phyloP scores from a whole-genome alignment of 2,113 vertebrate genomes.

The Paracyprichromis sp. region DNA sequence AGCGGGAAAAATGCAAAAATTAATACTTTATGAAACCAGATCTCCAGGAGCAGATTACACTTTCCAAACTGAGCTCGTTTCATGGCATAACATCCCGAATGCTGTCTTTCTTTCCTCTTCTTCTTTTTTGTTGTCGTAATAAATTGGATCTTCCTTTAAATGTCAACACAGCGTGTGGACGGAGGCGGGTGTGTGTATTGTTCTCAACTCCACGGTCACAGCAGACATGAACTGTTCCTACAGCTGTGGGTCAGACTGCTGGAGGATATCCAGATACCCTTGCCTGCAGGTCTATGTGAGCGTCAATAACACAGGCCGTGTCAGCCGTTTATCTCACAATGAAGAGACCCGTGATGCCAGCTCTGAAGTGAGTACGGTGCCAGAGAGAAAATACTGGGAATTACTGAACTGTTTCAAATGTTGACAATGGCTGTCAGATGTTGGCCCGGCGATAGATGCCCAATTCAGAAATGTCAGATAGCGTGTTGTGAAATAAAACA shows the following conservation, averaged over 20 bases:
- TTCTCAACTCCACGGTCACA: conserved; percentile 85
- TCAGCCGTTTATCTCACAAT: conserved; percentile 84
- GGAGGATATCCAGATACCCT: conserved; percentile 86
- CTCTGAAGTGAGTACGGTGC: conserved; percentile 78
- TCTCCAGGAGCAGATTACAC: background rate
- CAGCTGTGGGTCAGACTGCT: conserved; percentile 90
- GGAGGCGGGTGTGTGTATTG: conserved; percentile 82
- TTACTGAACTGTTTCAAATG: conserved; percentile 44
- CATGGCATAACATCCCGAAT: background rate
- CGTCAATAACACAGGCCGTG: conserved; percentile 83
- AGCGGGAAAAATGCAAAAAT: conserved; percentile 1
- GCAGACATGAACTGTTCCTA: conserved; percentile 88
- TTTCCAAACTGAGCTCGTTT: background rate
- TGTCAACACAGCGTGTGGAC: conserved; percentile 82
- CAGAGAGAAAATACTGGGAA: conserved; percentile 30
- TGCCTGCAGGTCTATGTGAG: conserved; percentile 95
- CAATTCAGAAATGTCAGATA: background rate
- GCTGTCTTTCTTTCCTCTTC: background rate
- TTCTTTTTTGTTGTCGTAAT: background rate
- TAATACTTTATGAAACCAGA: background rate
- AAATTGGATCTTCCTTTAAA: conserved; percentile 12
- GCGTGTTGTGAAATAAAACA: background rate
- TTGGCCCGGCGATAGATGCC: conserved; percentile 2
- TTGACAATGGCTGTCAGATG: conserved; percentile 29
- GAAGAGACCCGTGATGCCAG: conserved; percentile 87